Conservation (phyloP, 2,797 vertebrate species). For the Loris lydekkerianus region DNA sequence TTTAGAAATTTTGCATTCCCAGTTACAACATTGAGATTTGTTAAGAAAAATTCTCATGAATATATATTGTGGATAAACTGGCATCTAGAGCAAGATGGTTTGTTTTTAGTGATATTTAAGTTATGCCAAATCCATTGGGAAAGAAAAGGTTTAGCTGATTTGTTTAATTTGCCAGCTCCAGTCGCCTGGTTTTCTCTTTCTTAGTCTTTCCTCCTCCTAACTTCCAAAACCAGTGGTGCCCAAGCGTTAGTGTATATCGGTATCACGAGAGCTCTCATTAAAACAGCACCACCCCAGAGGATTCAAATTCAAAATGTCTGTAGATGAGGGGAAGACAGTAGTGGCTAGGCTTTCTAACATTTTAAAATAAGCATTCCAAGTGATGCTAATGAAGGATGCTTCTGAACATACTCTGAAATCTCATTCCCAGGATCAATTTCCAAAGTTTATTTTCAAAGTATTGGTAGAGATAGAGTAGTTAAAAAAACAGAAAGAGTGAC, state of each 20-base stretch:
- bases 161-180: not conserved
- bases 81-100: not conserved
- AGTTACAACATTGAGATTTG: constrained; percentile 60
- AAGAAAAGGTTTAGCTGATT: not conserved
- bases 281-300: not conserved
- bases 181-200: not conserved
- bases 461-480: not conserved
- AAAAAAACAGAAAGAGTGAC: not conserved
- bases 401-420: not conserved
- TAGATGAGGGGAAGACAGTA: rapidly evolving
- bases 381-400: not conserved
- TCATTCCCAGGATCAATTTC: not conserved
- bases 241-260: not conserved
- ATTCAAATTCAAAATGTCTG: not conserved
- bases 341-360: not conserved
- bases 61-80: constrained; percentile 56
- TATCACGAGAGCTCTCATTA: not conserved
- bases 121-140: not conserved
- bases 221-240: not conserved
- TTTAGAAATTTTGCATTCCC: constrained; percentile 69
- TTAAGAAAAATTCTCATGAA: constrained; percentile 66
- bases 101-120: constrained; percentile 46
- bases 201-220: not conserved
- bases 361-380: not conserved
- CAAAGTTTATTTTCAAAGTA: not conserved